phyloP scores from a whole-genome alignment of 2,113 vertebrate genomes.

The Neotragus moschatus region DNA sequence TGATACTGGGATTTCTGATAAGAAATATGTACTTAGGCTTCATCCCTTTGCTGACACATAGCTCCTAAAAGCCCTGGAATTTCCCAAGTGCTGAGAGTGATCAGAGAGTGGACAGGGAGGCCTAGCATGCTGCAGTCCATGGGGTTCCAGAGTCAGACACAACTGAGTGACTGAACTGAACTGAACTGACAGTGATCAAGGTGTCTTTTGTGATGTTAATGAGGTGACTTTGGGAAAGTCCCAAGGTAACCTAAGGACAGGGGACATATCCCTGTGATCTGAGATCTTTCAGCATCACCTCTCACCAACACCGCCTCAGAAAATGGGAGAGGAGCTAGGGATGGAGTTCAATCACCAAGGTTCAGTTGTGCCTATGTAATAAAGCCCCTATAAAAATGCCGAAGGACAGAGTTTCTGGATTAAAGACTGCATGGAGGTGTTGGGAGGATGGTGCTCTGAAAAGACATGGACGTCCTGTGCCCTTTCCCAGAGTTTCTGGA shows the following conservation, averaged over 20 bases:
- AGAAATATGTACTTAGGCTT: neutral
- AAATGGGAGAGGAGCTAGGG: neutral
- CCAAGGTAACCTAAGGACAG: neutral
- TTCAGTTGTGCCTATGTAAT: neutral
- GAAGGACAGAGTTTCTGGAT: neutral
- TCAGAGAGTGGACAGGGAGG: neutral
- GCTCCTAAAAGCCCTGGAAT: neutral
- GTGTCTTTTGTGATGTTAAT: neutral
- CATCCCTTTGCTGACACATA: neutral
- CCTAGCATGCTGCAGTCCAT: neutral
- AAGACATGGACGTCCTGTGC: accelerated
- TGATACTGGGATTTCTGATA: neutral
- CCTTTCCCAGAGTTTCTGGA: neutral
- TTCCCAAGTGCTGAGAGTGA: neutral
- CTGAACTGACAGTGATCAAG: neutral
- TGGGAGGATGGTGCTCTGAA: neutral
- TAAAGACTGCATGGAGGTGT: accelerated
- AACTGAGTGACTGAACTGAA: neutral
- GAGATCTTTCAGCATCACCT: neutral
- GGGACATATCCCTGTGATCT: neutral
- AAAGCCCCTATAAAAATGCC: neutral
- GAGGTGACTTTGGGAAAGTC: neutral
- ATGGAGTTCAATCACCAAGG: neutral
- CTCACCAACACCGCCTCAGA: neutral
- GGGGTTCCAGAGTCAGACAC: neutral